Percentiles rank a stretch among this genome's conserved stretches.
phyloP scores from a whole-genome alignment of 2,113 vertebrate species.

The Larimichthys crocea region DNA sequence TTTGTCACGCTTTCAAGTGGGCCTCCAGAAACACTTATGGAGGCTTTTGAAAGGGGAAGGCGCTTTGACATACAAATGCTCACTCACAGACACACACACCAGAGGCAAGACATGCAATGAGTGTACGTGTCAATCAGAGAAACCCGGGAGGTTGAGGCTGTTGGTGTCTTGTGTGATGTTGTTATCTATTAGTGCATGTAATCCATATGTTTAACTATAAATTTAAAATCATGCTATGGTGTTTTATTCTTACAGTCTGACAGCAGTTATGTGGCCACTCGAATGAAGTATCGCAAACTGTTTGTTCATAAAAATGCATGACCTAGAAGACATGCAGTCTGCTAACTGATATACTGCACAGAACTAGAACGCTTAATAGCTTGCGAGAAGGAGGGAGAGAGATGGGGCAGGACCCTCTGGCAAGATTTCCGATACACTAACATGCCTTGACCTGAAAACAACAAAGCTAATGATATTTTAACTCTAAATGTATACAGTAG shows the following conservation, averaged over 20 bases:
- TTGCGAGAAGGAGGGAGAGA: conserved; percentile 19
- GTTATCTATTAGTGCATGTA: neutral
- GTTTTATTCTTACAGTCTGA: neutral
- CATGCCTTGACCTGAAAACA: conserved; percentile 84
- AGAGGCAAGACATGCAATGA: conserved; percentile 45
- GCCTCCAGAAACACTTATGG: conserved; percentile 48
- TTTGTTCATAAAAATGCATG: conserved; percentile 6
- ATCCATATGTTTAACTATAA: neutral
- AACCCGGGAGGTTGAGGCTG: neutral
- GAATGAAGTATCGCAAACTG: neutral
- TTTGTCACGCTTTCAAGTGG: conserved; percentile 31
- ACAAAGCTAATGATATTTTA: conserved; percentile 82
- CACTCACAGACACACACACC: conserved; percentile 7
- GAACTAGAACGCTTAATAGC: conserved; percentile 52
- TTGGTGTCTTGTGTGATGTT: conserved; percentile 3
- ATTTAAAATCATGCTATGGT: neutral
- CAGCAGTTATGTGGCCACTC: neutral
- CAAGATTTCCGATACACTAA: conserved; percentile 70
- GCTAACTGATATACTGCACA: neutral
- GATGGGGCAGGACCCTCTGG: conserved; percentile 60
- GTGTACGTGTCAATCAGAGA: conserved; percentile 48
- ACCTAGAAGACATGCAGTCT: conserved; percentile 17
- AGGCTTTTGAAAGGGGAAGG: neutral
- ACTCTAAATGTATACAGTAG: conserved; percentile 73
- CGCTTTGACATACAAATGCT: neutral